phyloP scores from a whole-genome alignment of 2,888 invertebrate species.

The Drosophila falleni region DNA sequence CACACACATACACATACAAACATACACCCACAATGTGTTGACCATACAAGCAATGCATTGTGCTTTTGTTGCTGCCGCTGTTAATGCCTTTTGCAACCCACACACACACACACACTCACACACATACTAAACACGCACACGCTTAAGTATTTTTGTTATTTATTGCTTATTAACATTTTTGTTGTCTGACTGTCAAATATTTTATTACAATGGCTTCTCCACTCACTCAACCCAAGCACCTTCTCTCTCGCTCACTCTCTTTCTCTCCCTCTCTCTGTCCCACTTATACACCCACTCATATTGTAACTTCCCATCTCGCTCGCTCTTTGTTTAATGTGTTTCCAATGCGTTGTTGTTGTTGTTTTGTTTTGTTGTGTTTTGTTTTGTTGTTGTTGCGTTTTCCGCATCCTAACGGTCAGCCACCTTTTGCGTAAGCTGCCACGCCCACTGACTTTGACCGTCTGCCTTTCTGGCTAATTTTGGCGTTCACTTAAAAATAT shows the following conservation, averaged over 20 bases:
- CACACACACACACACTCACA: conserved; percentile 40
- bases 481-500: conserved; percentile 46
- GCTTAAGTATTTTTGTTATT: conserved; percentile 61
- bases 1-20: conserved; percentile 35
- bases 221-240: conserved; percentile 6
- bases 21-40: conserved; percentile 57
- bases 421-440: conserved; percentile 48
- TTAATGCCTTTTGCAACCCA: conserved; percentile 62
- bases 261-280: conserved; percentile 1
- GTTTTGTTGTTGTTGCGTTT: conserved; percentile 43
- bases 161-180: conserved; percentile 74
- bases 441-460: conserved; percentile 65
- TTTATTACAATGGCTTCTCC: conserved; percentile 46
- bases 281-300: not conserved
- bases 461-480: conserved; percentile 42
- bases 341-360: conserved; percentile 28
- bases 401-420: conserved; percentile 71
- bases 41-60: conserved; percentile 68
- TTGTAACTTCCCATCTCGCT: conserved; percentile 9
- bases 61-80: conserved; percentile 18
- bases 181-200: conserved; percentile 51
- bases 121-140: conserved; percentile 10
- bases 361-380: conserved; percentile 29
- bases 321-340: conserved; percentile 41
- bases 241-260: not conserved